phyloP scores from a whole-genome alignment of 2,888 invertebrate genomes.

The Anticlea derivata region DNA sequence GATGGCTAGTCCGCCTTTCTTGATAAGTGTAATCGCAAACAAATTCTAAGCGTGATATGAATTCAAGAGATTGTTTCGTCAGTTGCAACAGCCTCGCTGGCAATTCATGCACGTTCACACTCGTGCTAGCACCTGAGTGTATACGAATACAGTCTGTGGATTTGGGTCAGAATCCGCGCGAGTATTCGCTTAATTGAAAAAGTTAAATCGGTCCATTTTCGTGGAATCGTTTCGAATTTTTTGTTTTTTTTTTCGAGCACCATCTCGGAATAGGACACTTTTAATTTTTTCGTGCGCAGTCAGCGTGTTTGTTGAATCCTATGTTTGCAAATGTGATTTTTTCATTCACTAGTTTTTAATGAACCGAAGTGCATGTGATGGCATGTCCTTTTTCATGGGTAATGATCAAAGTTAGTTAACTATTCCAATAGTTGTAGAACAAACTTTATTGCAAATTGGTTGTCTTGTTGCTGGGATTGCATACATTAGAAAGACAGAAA shows the following conservation, averaged over 20 bases:
- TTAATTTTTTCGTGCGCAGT: slow-evolving; percentile 24
- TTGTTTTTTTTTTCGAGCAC: slow-evolving; percentile 43
- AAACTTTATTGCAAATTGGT: too few relatives aligned
- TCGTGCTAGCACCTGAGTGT: slow-evolving; percentile 7
- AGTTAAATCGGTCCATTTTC: slow-evolving; percentile 75
- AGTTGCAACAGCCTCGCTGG: too few relatives aligned
- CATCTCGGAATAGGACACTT: slow-evolving; percentile 40
- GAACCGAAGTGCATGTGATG: too few relatives aligned
- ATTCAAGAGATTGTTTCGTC: too few relatives aligned
- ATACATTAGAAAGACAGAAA: too few relatives aligned
- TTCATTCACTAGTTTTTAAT: not conserved
- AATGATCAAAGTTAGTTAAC: too few relatives aligned
- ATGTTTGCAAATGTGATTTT: not conserved
- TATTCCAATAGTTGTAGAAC: too few relatives aligned
- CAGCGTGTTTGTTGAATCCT: slow-evolving; percentile 1
- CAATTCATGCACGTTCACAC: not conserved
- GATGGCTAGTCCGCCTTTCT: too few relatives aligned
- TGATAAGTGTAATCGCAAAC: too few relatives aligned
- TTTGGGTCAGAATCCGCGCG: slow-evolving; percentile 59
- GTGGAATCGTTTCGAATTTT: slow-evolving; percentile 59
- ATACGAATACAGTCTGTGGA: slow-evolving; percentile 38
- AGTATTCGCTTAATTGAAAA: slow-evolving; percentile 71
- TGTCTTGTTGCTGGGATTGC: too few relatives aligned
- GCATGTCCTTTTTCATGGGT: too few relatives aligned
- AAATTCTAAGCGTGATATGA: too few relatives aligned